A percentile compares a stretch with the other conserved stretches of the same genome.
phyloP scores from a whole-genome alignment of 1,140 invertebrate species.

The Drosophila kurseongensis region DNA sequence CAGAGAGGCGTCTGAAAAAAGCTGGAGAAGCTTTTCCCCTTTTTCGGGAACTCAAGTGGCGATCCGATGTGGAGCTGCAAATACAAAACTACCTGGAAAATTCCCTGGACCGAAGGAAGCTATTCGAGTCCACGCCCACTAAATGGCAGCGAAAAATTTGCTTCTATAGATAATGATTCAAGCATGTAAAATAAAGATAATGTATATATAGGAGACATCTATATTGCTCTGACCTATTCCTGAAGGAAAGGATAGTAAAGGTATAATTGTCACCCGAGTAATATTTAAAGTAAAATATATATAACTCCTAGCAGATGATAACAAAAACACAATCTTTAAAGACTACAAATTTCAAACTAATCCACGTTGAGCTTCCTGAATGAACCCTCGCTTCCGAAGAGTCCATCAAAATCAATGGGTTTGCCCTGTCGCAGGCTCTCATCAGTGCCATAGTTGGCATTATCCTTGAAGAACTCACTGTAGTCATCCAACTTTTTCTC shows the following conservation, averaged over 20 bases:
- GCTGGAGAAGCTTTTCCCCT: slow-evolving; percentile 87
- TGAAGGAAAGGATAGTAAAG: no score
- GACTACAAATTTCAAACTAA: slow-evolving; percentile 9
- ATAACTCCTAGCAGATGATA: no score
- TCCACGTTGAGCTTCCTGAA: slow-evolving; percentile 77
- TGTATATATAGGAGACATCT: neutral
- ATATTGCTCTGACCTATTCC: no score
- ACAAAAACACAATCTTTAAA: neutral
- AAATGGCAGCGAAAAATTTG: slow-evolving; percentile 89
- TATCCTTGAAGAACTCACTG: slow-evolving; percentile 86
- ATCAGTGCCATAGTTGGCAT: slow-evolving; percentile 85
- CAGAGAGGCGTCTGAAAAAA: slow-evolving; percentile 89
- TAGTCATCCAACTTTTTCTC: slow-evolving; percentile 86
- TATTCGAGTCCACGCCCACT: slow-evolving; percentile 86
- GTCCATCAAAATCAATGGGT: slow-evolving; percentile 86
- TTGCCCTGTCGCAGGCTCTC: slow-evolving; percentile 87
- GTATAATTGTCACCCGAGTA: no score
- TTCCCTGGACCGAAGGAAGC: slow-evolving; percentile 85
- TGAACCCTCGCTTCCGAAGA: slow-evolving; percentile 75
- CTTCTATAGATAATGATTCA: slow-evolving; percentile 60
- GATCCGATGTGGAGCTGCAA: slow-evolving; percentile 86
- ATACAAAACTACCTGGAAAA: slow-evolving; percentile 87
- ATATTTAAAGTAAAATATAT: no score
- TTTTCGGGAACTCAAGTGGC: slow-evolving; percentile 86
- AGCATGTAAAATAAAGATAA: neutral